Percentiles rank a stretch among this genome's conserved stretches.
Evolutionary conservation across 2,113 vertebrate genomes (phyloP).

Genomic region (Charadrius vociferus): DNA sequence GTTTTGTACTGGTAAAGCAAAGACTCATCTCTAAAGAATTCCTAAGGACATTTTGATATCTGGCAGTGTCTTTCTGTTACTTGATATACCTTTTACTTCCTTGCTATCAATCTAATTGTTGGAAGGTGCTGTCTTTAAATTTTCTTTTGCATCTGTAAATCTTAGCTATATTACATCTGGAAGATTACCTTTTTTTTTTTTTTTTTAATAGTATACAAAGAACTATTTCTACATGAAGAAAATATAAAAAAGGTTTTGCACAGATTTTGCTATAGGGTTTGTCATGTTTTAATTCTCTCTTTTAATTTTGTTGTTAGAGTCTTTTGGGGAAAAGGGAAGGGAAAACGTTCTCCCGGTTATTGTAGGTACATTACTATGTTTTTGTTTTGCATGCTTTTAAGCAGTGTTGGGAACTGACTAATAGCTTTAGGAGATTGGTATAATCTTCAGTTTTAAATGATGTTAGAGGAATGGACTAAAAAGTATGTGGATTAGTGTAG

Average conservation of each 20-base stretch:
- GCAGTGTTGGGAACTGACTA: background rate
- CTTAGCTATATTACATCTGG: background rate
- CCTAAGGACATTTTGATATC: background rate
- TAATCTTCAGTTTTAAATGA: background rate
- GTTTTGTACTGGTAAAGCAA: background rate
- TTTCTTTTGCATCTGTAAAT: background rate
- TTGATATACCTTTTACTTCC: background rate
- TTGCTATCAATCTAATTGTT: background rate
- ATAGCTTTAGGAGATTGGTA: background rate
- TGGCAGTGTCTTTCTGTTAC: background rate
- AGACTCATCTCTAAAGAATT: background rate
- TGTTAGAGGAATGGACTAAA: background rate
- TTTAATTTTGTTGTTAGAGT: background rate
- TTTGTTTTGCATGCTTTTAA: background rate
- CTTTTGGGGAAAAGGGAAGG: background rate
- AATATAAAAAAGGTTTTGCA: background rate
- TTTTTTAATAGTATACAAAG: background rate
- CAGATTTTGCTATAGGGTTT: background rate
- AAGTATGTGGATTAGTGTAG: background rate
- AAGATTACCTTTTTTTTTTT: background rate
- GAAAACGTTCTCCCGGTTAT: background rate
- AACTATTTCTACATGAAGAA: background rate
- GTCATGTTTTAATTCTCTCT: background rate
- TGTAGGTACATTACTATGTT: background rate
- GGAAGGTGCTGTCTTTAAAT: background rate